Evolutionary conservation across 2,797 vertebrate genomes (phyloP), one percentile per base, ranked within the genome.

Genomic region (Mormyrus hasselquistii): DNA sequence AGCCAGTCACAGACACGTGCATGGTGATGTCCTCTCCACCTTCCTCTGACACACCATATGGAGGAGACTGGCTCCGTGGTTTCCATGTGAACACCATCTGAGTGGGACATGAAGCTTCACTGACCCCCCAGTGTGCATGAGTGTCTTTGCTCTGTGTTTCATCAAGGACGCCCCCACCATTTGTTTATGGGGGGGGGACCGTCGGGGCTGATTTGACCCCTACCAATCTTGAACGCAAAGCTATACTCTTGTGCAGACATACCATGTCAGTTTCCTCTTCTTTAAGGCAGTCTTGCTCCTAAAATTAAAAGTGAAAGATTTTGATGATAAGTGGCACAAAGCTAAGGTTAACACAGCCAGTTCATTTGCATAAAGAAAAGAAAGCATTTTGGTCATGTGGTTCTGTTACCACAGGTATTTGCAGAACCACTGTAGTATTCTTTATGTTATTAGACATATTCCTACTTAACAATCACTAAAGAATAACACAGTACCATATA

Each of bases 251-350:
- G n/a, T 9, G n/a, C 47, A 76, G 47, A 47, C 8, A 93, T 98
- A 99, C 98, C 98, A 98, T 82, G 98, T 98, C 91, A 99, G 94
- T 92, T 98, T 99, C 94, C 97, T 97, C 95, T 98, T 99, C 97
- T 99, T 99, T 94, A 99, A 94, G 88, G 98, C 98, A 4, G 98
- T 98, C 96, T 99, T 99, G 96, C 96, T 98, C 98, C 98, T 99
- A 94, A n/a, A 92, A 94, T 91, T 22, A 47, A 10, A 49, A 84
- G 52, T 29, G 41, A 79, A 41, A 79, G 82, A 49, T 84, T 47
- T 52, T 25, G 82, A 52, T 50, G 9, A 29, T 84, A 22, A 84
- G 49, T 0, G 12, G 44, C 7, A 84, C 44, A 52, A 52, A 83
- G 22, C n/a, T 83, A 83, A 25, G 44, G 44, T 84, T 84, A 84